Evolutionary conservation across 1,140 invertebrate species (phyloP), one percentile per base, ranked within the genome.

Genomic region (Atopsyche davidsoni): DNA sequence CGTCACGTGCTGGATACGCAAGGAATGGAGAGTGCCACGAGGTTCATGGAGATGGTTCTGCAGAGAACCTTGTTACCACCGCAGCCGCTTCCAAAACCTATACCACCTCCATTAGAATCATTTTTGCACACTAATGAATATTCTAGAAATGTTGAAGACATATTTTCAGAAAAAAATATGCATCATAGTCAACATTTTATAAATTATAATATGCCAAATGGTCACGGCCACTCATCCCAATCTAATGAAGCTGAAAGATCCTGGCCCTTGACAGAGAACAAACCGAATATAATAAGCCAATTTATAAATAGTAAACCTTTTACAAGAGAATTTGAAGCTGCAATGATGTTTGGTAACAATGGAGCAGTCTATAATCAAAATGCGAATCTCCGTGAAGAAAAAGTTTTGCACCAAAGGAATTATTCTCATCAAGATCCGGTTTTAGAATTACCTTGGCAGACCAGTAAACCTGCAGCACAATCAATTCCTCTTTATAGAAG

Each of bases 401-500:
- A 51, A 36, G 9, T 50, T 3, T 43, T 55, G 22, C 46, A 53
- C 46, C 41, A 31, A 38, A 47, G 51, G 25, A 53, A 49, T 46
- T 51, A 59, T 13, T 23, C 19, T 9, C 21, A 19, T 6, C 25
- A 47, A 9, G 52, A 60, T 24, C 38, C 54, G 9, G 14, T 6
- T 2, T 22, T 56, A 2, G 46, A 53, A 17, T 39, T 58, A 23
- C 52, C 55, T 10, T 58, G 48, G 51, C 57, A 55, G 32, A 51
- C 44, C 2, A 49, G 45, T 28, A 51, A 60, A 25, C 44, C 49
- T 11, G 32, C 38, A 7, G 18, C 28, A n/a, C 57, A 62, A 34
- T 73, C 70, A 3, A 65, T 73, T 41, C 75, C 75, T 1, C 57
- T 76, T 13, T 77, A 76, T 49, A 62, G 69, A 11, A 61, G 74